Conservation (phyloP, 2,888 invertebrate genomes). For the Malthinus seriepunctatus region DNA sequence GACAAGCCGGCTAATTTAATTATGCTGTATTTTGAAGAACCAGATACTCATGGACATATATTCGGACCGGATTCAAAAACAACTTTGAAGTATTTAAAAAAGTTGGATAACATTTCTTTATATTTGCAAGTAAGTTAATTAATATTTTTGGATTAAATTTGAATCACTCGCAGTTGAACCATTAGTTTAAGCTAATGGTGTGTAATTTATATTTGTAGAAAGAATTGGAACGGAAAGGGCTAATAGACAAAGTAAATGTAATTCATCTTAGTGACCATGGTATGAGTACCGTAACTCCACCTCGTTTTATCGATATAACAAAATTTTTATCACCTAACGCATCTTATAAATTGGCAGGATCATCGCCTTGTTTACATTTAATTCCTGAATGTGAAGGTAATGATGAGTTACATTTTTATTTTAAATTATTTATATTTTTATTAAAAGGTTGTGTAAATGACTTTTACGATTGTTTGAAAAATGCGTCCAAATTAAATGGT, state of each 20-base stretch:
- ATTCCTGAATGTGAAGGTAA: constrained; percentile 62
- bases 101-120: constrained; percentile 59
- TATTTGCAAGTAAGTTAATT: constrained; percentile 57
- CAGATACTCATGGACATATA: constrained; percentile 66
- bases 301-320: constrained; percentile 61
- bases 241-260: constrained; percentile 63
- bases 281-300: constrained; percentile 61
- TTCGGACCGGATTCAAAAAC: constrained; percentile 59
- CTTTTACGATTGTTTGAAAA: constrained; percentile 56
- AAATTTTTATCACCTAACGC: constrained; percentile 56
- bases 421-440: constrained; percentile 4
- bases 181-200: neutral
- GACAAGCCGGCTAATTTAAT: constrained; percentile 68
- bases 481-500: constrained; percentile 49
- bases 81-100: constrained; percentile 51
- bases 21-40: constrained; percentile 71
- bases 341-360: constrained; percentile 56
- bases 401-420: neutral
- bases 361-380: constrained; percentile 63
- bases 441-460: constrained; percentile 54
- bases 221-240: constrained; percentile 56
- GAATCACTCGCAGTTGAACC: no score
- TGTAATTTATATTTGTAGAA: constrained; percentile 40
- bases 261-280: constrained; percentile 77
- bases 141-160: no score